Base-by-base conservation (phyloP, 2,888 invertebrate species). In the Anoplius nigerrimus region DNA sequence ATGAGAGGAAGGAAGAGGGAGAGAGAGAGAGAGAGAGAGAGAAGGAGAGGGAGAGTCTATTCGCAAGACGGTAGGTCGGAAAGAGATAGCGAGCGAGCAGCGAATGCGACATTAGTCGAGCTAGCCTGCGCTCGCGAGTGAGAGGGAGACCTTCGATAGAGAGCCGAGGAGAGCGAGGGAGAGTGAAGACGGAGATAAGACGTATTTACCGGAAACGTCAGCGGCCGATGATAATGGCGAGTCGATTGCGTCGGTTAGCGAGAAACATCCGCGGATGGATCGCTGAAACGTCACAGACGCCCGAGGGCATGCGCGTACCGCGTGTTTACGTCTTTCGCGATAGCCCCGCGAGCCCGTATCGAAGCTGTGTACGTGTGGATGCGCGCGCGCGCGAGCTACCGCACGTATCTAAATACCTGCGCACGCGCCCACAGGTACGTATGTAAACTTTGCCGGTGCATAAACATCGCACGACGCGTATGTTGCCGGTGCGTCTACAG, bases 151-250 rank as follows among this genome's bases (percentile, higher is more conserved):
- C 34, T 34, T 34, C 6, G 4, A 6, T 6, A 16, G 16, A 21
- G 62, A 61, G 34, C 43, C 34, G 43, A 52, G 34, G 18, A 48
- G 15, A 24, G 45, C 57, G 46, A 43, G 21, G 51, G 51, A 56
- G 34, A 57, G 52, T 51, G 60, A 21, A 42, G 42, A 57, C 53
- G 34, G 15, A 58, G 66, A 72, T 71, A 76, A 71, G 63, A 58
- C 56, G 45, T 69, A 72, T 74, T 75, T 77, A 53, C 70, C 75
- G 75, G 77, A 77, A 77, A 65, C 52, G 70, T 65, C 65, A 68
- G 68, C 45, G 58, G 68, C 54, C 46, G 18, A 16, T 67, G 69
- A 77, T 76, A 77, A 64, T 60, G 42, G 42, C 61, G 22, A 60
- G n/a, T 48, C 53, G 76, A 68, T 71, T 51, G 66, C 64, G 16